Conservation (phyloP, 2,797 vertebrate genomes). For the Myripristis jacobus region DNA sequence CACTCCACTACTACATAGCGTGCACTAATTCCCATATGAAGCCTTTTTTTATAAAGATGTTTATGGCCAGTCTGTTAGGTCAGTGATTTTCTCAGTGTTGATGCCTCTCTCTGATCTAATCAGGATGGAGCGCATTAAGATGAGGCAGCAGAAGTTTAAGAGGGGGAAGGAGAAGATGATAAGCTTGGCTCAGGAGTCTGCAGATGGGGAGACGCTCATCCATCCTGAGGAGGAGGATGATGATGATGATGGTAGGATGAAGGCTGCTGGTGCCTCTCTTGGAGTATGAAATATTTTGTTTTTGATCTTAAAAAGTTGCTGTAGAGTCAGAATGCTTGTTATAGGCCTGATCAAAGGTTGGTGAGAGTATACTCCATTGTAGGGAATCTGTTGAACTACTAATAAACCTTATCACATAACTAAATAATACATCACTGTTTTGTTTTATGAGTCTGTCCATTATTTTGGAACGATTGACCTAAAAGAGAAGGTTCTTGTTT, state of each 20-base stretch:
- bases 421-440: neutral
- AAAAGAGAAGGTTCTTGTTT: conserved; percentile 39
- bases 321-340: conserved; percentile 9
- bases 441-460: conserved; percentile 31
- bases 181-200: conserved; percentile 91
- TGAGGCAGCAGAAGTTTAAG: conserved; percentile 98
- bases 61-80: conserved; percentile 43
- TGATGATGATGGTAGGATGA: conserved; percentile 86
- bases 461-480: conserved; percentile 9
- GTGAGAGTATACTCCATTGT: neutral
- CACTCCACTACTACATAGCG: conserved; percentile 54
- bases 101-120: conserved; percentile 74
- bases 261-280: conserved; percentile 10
- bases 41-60: conserved; percentile 40
- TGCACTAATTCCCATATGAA: conserved; percentile 63
- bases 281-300: neutral
- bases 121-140: conserved; percentile 99
- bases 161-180: conserved; percentile 98
- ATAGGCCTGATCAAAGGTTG: conserved; percentile 1
- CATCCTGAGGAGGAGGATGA: conserved; percentile 88
- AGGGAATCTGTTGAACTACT: neutral
- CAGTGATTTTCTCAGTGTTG: conserved; percentile 52
- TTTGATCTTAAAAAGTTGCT: conserved; percentile 8
- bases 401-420: neutral
- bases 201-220: conserved; percentile 84